Percentiles rank a stretch among this genome's conserved stretches.
Evolutionary conservation across 2,888 invertebrate genomes (phyloP).

Genomic region (Enoplolaimus lenunculus): DNA sequence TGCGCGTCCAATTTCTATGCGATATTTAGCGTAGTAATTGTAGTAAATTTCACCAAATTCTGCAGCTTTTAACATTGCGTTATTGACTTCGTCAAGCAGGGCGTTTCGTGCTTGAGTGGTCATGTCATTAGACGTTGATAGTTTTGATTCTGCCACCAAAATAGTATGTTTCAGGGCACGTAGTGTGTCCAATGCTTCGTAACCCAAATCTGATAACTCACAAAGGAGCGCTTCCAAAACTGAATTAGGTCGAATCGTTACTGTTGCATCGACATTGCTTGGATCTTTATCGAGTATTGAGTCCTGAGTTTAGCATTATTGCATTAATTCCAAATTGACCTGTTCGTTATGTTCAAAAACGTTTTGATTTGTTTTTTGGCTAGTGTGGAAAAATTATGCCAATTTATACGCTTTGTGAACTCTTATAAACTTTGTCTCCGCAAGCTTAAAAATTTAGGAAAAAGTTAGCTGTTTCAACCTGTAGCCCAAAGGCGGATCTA

Average conservation of each 20-base stretch:
- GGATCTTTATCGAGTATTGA: no score
- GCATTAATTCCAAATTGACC: no score
- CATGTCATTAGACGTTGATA: slow-evolving; percentile 8
- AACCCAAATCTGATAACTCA: background rate
- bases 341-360: no score
- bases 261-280: no score
- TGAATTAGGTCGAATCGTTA: background rate
- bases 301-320: no score
- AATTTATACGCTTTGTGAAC: no score
- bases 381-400: no score
- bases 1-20: slow-evolving; percentile 5
- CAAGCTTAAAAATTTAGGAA: no score
- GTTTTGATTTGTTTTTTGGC: no score
- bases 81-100: slow-evolving; percentile 5
- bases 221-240: background rate
- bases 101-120: slow-evolving; percentile 8
- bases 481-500: no score
- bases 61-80: background rate
- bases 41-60: slow-evolving; percentile 11
- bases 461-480: no score
- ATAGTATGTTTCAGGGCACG: background rate
- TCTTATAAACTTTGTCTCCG: no score
- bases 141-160: background rate
- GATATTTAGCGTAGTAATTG: slow-evolving; percentile 10
- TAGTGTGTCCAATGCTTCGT: background rate